Percentiles rank a stretch among this genome's conserved stretches.
phyloP scores from a whole-genome alignment of 1,140 invertebrate species.

The Bombus soroeensis region DNA sequence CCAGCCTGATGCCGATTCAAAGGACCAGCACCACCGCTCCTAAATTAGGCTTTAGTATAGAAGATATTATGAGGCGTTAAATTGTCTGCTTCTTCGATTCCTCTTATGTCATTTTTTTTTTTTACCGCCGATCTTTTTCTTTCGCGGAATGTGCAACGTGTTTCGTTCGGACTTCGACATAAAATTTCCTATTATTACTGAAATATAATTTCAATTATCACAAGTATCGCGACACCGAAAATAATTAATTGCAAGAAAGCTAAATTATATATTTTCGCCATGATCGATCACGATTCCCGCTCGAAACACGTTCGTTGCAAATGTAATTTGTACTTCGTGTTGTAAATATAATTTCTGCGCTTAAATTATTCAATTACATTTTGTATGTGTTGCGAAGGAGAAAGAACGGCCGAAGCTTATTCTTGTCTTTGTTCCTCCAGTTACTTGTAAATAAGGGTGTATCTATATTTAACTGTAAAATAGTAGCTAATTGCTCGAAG shows the following conservation, averaged over 20 bases:
- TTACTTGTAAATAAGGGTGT: constrained; percentile 32
- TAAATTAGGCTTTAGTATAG: constrained; percentile 90
- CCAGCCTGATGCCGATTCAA: constrained; percentile 52
- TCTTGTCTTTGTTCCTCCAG: not conserved
- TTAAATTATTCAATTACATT: constrained; percentile 24
- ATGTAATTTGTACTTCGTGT: not conserved
- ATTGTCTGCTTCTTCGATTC: not conserved
- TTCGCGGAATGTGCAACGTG: not conserved
- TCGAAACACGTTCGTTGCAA: not conserved
- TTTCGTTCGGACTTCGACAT: not conserved
- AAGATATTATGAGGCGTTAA: constrained; percentile 92
- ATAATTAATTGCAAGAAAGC: not conserved
- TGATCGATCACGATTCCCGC: not conserved
- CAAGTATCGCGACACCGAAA: not conserved
- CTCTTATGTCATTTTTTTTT: not conserved
- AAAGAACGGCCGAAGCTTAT: not conserved
- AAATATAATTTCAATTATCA: too few species aligned
- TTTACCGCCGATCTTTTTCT: not conserved
- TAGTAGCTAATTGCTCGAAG: not conserved
- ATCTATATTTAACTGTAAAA: constrained; percentile 33
- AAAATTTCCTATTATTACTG: too few species aligned
- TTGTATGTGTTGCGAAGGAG: not conserved
- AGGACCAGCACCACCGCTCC: constrained; percentile 81
- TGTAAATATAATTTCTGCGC: constrained; percentile 33
- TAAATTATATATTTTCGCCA: not conserved